Base-by-base conservation (phyloP, 2,113 vertebrate genomes). In the Archocentrus centrarchus region DNA sequence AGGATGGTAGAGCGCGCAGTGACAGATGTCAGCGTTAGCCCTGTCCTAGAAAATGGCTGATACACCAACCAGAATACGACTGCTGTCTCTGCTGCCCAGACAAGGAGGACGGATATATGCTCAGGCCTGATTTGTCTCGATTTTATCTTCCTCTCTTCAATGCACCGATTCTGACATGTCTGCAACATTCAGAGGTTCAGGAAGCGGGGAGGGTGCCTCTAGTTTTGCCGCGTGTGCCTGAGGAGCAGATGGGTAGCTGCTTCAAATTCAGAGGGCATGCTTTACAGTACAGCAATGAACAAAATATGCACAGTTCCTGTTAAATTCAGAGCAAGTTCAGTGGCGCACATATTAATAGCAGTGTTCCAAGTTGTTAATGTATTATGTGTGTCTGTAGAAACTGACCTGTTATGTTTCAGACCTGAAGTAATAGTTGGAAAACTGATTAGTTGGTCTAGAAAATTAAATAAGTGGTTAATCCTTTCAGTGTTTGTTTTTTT, bases 11-110 rank as follows among this genome's bases (percentile, higher is more conserved):
- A 81, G 66, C 14, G 4, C 39, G 24, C 86, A 24, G 86, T 59
- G 91, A 85, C 81, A 88, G 87, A 89, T 75, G 87, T 87, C 86
- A 47, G 78, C 7, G 22, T 81, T 88, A 15, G 37, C 59, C 41
- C 11, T 5, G 88, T 85, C 92, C 18, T 17, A 81, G 60, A 75
- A 86, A 85, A 92, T 35, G 75, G 70, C 83, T 70, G 55, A 37
- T 68, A 14, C 3, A 5, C 39, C 39, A 24, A 68, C 13, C 37
- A 24, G 86, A 84, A 76, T 86, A 35, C 62, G 35, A 41, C 77
- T n/a, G 20, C 59, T 2, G 81, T 55, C 47, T 39, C 75, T 6
- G 30, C 73, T 50, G 62, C 17, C 32, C 8, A 3, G 79, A 37
- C 27, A 2, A 63, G 66, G 58, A 61, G 37, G 62, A 80, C 14